Base-by-base conservation (phyloP, 2,797 vertebrate species). In the Ciconia nigra region DNA sequence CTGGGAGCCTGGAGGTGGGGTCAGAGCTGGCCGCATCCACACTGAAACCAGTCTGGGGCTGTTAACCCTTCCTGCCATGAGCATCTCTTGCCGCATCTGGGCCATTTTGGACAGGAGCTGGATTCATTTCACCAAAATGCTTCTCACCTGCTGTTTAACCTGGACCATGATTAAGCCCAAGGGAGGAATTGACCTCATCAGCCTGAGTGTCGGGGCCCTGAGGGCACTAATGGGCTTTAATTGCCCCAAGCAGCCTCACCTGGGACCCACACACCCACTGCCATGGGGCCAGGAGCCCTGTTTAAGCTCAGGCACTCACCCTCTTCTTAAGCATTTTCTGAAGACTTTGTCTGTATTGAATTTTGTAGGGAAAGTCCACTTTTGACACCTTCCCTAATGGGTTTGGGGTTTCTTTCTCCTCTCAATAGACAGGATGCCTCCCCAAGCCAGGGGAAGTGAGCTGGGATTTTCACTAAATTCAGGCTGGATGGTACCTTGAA, bases 161-260 rank as follows among this genome's bases (percentile, higher is more conserved):
- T 37, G 28, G 9, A 26, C 65, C 16, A 8, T 9, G 16, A 51
- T 6, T n/a, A 55, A 73, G 10, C 66, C 62, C 8, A 29, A 69
- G 33, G 42, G 37, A 73, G 12, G 19, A 58, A 7, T 4, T n/a
- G 54, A 41, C 13, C 7, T 44, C 41, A 20, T 42, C 39, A 93
- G 22, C n/a, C 13, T 20, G 4, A 44, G 3, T 10, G 15, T 3
- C 0, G 0, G 4, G 14, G 12, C 4, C 19, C 51, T 54, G 52
- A 67, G 58, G 22, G 31, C 19, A 29, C 29, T 87, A 46, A 24
- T 33, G 66, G 39, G 13, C 49, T 85, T 72, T 51, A n/a, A 26
- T 4, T 65, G n/a, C 26, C n/a, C 20, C 42, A 39, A 1, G 10
- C 3, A 59, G 44, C 20, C 17, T 42, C 28, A 71, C 9, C 31